Evolutionary conservation across 2,113 vertebrate genomes (phyloP), one percentile per base, ranked within the genome.

Genomic region (Neogobius melanostomus): DNA sequence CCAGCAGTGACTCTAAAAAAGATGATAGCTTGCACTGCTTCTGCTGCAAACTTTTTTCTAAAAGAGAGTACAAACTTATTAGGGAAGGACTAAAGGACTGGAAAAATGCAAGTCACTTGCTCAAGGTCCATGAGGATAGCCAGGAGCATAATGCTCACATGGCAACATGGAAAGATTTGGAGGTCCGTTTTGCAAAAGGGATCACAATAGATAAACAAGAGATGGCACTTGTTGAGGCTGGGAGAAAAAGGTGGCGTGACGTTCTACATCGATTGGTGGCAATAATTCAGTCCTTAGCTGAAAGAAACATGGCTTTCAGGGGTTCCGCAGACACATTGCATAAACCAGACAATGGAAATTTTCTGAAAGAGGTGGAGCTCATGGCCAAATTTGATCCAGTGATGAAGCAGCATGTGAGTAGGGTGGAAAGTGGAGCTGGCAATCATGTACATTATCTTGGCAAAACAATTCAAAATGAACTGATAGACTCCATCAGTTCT

Each of bases 261-360:
- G 46, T 47, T 47, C 10, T 47, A 47, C 6, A 6, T 8, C 6
- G 46, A 10, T 47, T 47, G 46, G 46, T 47, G 46, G 46, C 46
- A 47, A 47, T 47, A 47, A 47, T 47, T 47, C 46, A 47, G 46
- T 47, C 46, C 56, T 67, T 4, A 16, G 61, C 76, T 16, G 60
- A 69, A 21, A 69, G 71, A 54, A 69, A 79, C 17, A 66, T 74
- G 11, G 63, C 56, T n/a, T 28, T 80, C 4, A 67, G 64, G 28
- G 72, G 63, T 9, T 56, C 72, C 11, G 43, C 16, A 45, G 52
- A 74, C n/a, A 74, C 52, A 11, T 11, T 74, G 2, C 21, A 21
- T 44, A 64, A 42, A 7, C 66, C 12, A 36, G 12, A 51, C 21
- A 72, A 57, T 56, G 66, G 52, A 12, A 50, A 69, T 16, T 65